Evolutionary conservation across 2,797 vertebrate genomes (phyloP).

Genomic region (Yasuhikotakia modesta): DNA sequence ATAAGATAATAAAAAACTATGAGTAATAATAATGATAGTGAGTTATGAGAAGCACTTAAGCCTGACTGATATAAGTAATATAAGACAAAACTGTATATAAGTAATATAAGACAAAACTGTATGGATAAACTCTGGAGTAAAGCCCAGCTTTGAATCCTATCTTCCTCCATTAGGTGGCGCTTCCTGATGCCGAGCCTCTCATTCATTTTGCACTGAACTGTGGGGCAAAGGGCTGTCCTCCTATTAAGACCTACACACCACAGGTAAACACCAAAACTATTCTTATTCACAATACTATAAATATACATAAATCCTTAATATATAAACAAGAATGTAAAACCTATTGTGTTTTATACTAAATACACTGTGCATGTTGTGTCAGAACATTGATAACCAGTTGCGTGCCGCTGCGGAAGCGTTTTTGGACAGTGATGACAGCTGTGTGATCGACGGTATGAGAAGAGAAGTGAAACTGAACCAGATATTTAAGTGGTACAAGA

Average conservation of each 20-base stretch:
- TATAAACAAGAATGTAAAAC: background rate
- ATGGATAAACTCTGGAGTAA: too few species aligned
- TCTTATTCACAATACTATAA: background rate
- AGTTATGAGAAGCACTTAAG: too few species aligned
- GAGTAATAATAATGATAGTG: too few species aligned
- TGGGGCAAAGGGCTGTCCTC: slow-evolving; percentile 79
- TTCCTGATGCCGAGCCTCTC: slow-evolving; percentile 78
- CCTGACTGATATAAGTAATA: too few species aligned
- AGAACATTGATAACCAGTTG: slow-evolving; percentile 80
- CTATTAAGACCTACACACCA: slow-evolving; percentile 80
- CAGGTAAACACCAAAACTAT: slow-evolving; percentile 64
- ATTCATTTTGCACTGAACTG: slow-evolving; percentile 85
- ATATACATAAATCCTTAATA: background rate
- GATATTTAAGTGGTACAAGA: slow-evolving; percentile 84
- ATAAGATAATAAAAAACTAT: too few species aligned
- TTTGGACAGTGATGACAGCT: slow-evolving; percentile 77
- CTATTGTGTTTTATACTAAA: background rate
- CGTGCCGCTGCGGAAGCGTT: slow-evolving; percentile 78
- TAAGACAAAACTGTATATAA: too few species aligned
- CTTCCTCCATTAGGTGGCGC: slow-evolving; percentile 72
- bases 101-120: too few species aligned
- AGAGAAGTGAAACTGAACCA: slow-evolving; percentile 79
- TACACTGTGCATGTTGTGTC: background rate
- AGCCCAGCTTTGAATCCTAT: background rate
- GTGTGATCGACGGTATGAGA: slow-evolving; percentile 74